Percentiles rank a stretch among this genome's conserved stretches.
These are phyloP conservation scores for Nephila pilipes DNA, from an alignment of 1,140 invertebrate species.

Conservation along the genomic window DNA sequence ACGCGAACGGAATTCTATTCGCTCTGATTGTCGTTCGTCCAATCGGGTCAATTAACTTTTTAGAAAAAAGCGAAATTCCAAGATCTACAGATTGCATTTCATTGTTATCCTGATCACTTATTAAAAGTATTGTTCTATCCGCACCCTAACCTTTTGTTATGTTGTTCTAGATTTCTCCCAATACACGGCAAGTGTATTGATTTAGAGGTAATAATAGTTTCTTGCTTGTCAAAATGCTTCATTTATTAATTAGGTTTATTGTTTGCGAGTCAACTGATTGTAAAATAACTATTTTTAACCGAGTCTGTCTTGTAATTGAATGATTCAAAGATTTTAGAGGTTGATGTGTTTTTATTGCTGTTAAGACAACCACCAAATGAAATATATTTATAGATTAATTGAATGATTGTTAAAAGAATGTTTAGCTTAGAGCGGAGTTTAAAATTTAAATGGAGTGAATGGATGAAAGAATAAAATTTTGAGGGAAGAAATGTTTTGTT, in stretches of 20 bases:
- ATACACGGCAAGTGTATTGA: not conserved
- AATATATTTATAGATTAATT: not conserved
- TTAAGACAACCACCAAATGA: not conserved
- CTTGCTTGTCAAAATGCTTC: not conserved
- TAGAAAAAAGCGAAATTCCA: not conserved
- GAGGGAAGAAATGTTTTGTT: no score
- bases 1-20: not conserved
- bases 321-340: not conserved
- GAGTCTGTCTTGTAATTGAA: not conserved
- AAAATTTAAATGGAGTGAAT: no score
- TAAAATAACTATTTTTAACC: not conserved
- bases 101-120: constrained; percentile 12
- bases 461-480: no score
- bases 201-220: not conserved
- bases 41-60: constrained; percentile 28
- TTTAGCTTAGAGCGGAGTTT: not conserved
- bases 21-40: not conserved
- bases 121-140: not conserved
- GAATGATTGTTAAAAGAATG: not conserved
- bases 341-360: not conserved
- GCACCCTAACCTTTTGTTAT: not conserved
- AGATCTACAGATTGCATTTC: not conserved
- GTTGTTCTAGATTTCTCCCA: not conserved
- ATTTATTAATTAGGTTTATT: constrained; percentile 2
- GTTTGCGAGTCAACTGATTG: not conserved